Conservation (phyloP, 2,888 invertebrate species). For the Hemistola chrysoprasaria region DNA sequence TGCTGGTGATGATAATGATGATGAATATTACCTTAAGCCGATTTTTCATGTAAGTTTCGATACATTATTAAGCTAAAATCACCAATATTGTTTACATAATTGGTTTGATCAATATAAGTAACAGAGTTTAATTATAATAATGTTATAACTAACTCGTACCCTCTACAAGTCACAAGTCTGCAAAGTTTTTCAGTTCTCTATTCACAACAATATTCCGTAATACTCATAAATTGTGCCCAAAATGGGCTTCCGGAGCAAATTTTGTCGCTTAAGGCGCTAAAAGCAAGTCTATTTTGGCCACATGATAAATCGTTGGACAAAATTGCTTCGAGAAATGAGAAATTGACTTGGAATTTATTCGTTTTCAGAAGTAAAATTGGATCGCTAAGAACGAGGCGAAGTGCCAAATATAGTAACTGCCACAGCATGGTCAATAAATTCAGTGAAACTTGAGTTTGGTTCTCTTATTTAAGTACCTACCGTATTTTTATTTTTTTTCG, state of each 20-base stretch:
- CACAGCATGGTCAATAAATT: conserved; percentile 10
- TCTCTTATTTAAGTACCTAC: neutral
- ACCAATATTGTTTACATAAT: no score
- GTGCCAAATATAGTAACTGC: conserved; percentile 2
- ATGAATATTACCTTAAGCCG: no score
- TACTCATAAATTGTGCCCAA: conserved; percentile 14
- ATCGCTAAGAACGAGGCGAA: conserved; percentile 17
- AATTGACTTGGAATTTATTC: conserved; percentile 28
- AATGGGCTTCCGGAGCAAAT: conserved; percentile 21
- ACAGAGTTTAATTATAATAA: no score
- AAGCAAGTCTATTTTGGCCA: conserved; percentile 20
- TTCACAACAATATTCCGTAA: conserved; percentile 12
- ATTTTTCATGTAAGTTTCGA: no score
- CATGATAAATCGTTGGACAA: conserved; percentile 22
- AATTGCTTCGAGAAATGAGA: conserved; percentile 22
- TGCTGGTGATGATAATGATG: no score
- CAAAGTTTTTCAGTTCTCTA: conserved; percentile 7
- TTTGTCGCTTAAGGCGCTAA: conserved; percentile 19
- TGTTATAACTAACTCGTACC: neutral
- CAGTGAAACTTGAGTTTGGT: conserved; percentile 2
- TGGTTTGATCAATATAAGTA: no score
- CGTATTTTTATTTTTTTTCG: neutral
- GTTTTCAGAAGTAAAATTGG: conserved; percentile 28
- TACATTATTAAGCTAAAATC: no score
- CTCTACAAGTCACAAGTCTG: conserved; percentile 1